These are phyloP conservation scores for Platanista minor DNA, from an alignment of 2,113 vertebrate genomes.

Conservation along the genomic window DNA sequence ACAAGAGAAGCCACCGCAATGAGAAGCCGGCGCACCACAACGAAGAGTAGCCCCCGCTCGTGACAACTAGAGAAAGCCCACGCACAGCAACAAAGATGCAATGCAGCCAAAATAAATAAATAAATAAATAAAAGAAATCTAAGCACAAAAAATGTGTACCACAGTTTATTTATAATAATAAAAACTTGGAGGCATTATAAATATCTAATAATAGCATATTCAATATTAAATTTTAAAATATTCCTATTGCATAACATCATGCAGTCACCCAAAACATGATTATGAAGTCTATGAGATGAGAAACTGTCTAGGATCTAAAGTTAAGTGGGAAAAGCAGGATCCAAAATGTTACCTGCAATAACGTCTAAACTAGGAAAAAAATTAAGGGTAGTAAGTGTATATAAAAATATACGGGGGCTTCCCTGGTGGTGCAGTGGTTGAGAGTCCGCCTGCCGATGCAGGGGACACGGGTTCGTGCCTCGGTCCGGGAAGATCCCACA, in stretches of 20 bases:
- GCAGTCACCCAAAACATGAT: neutral
- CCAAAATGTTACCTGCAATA: neutral
- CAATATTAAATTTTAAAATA: neutral
- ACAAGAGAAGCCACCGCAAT: too few relatives aligned
- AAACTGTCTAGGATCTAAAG: neutral
- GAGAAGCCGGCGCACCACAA: too few relatives aligned
- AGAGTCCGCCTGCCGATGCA: too few relatives aligned
- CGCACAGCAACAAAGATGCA: too few relatives aligned
- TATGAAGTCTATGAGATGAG: neutral
- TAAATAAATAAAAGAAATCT: neutral
- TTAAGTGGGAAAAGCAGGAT: neutral
- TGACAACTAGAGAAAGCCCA: too few relatives aligned
- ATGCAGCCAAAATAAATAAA: too few relatives aligned
- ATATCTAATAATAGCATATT: neutral
- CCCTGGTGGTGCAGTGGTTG: too few relatives aligned
- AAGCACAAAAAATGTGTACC: neutral
- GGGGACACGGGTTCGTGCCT: too few relatives aligned
- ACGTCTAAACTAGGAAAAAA: neutral
- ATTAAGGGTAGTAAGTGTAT: too few relatives aligned
- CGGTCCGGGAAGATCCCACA: too few relatives aligned
- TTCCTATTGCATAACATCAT: neutral
- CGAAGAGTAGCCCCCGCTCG: too few relatives aligned
- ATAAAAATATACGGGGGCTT: neutral
- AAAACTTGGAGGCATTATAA: neutral
- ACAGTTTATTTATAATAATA: neutral